Evolutionary conservation across 2,888 invertebrate species (phyloP), one percentile per base, ranked within the genome.

Genomic region (Stenodema calcarata): DNA sequence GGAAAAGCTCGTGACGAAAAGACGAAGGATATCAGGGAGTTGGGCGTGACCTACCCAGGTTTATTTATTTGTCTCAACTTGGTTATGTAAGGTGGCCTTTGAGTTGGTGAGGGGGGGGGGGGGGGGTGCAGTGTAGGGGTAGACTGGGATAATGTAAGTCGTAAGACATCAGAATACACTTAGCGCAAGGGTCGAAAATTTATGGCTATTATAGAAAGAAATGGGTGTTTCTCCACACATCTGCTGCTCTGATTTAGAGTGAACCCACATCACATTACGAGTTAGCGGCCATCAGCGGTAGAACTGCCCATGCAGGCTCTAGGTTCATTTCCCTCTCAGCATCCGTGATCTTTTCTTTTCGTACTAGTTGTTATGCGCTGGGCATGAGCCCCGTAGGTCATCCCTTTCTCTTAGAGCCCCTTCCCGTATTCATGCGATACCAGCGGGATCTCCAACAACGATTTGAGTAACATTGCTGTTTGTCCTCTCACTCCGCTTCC

Each of bases 121-220:
- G n/a, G n/a, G n/a, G n/a, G n/a, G n/a, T n/a, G n/a, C n/a, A n/a
- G n/a, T n/a, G n/a, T n/a, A n/a, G n/a, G 27, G 76, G 4, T 6
- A 7, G n/a, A n/a, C 4, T n/a, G 76, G 76, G 76, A n/a, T 30
- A 76, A 50, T 80, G 50, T 28, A 80, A 80, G 50, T 80, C 54
- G 28, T 47, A 80, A 80, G 80, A 80, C 80, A 80, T 80, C 80
- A 80, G 80, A 80, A 80, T 80, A 80, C 80, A 80, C 80, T 80
- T 80, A 80, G 80, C 54, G 35, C 50, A 80, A 54, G 54, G 80
- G 80, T 30, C 0, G 23, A 30, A 18, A 80, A 80, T 80, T 80
- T 80, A 80, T 80, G 50, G 54, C 54, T 44, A 50, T 80, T 54
- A 80, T 80, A 80, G 54, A 12, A 54, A 23, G 54, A n/a, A 41